Conservation (phyloP, 2,113 vertebrate species). For the Hemibates koningsi region DNA sequence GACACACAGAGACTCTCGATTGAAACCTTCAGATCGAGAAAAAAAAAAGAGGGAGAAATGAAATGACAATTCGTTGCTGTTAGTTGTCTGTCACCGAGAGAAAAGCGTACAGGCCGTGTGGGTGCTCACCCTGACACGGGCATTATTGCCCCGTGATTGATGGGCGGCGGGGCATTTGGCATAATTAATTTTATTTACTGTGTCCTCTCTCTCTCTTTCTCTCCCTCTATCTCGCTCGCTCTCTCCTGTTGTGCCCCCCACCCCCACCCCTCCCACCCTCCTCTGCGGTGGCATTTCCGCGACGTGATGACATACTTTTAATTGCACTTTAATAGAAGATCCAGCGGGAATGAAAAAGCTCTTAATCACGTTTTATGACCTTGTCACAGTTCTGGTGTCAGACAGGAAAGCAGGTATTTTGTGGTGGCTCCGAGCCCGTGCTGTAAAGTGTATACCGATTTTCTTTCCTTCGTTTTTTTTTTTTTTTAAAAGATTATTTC, state of each 20-base stretch:
- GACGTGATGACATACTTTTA: conserved; percentile 61
- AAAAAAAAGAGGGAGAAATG: conserved; percentile 6
- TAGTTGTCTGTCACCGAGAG: conserved; percentile 56
- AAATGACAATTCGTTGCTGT: conserved; percentile 68
- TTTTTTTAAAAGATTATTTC: neutral
- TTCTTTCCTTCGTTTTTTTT: neutral
- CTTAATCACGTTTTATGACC: conserved; percentile 64
- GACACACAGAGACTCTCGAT: conserved; percentile 11
- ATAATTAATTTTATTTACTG: conserved; percentile 73
- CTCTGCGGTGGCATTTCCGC: conserved; percentile 49
- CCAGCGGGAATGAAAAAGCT: conserved; percentile 53
- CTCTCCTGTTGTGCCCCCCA: neutral
- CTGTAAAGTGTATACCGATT: neutral
- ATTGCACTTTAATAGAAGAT: conserved; percentile 68
- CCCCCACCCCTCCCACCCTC: neutral
- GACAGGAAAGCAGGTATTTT: conserved; percentile 47
- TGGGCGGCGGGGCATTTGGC: conserved; percentile 65
- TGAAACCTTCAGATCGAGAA: neutral
- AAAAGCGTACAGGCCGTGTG: conserved; percentile 51
- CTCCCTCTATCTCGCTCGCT: neutral
- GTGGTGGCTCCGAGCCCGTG: neutral
- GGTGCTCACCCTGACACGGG: conserved; percentile 53
- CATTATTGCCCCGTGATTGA: conserved; percentile 72
- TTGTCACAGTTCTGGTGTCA: conserved; percentile 56
- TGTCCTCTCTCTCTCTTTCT: conserved; percentile 35